Conservation (phyloP, 2,888 invertebrate genomes). For the Cheilosia scutellata region DNA sequence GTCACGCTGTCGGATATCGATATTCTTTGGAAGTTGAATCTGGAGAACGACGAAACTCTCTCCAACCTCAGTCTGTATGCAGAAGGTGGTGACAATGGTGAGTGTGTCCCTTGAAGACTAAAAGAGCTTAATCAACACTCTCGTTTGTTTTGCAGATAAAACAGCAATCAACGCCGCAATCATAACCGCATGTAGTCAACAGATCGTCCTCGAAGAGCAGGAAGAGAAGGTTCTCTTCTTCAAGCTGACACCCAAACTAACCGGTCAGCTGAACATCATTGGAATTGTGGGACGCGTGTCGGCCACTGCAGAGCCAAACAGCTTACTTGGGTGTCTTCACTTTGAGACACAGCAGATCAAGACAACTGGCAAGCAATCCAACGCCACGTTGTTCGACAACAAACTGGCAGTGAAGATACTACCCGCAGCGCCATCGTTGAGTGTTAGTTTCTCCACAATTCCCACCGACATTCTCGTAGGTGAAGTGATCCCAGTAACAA, state of each 20-base stretch:
- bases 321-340: constrained; percentile 81
- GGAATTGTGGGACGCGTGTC: constrained; percentile 87
- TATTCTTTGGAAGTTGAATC: constrained; percentile 82
- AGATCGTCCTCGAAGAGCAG: constrained; percentile 81
- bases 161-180: constrained; percentile 81
- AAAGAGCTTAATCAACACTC: not conserved
- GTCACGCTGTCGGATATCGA: constrained; percentile 82
- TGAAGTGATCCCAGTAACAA: constrained; percentile 88
- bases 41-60: constrained; percentile 83
- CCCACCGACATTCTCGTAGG: constrained; percentile 89
- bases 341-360: constrained; percentile 82
- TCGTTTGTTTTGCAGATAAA: constrained; percentile 72
- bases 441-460: constrained; percentile 88
- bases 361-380: constrained; percentile 78
- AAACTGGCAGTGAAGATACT: constrained; percentile 90
- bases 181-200: constrained; percentile 79
- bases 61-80: constrained; percentile 83
- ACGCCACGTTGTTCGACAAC: constrained; percentile 85
- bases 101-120: not conserved
- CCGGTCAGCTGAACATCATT: constrained; percentile 89
- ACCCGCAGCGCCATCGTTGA: constrained; percentile 92
- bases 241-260: constrained; percentile 89
- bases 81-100: constrained; percentile 64
- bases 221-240: constrained; percentile 88
- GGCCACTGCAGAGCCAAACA: constrained; percentile 81